Percentiles rank a stretch among this genome's conserved stretches.
phyloP scores from a whole-genome alignment of 2,113 vertebrate genomes.

The Bos indicus region DNA sequence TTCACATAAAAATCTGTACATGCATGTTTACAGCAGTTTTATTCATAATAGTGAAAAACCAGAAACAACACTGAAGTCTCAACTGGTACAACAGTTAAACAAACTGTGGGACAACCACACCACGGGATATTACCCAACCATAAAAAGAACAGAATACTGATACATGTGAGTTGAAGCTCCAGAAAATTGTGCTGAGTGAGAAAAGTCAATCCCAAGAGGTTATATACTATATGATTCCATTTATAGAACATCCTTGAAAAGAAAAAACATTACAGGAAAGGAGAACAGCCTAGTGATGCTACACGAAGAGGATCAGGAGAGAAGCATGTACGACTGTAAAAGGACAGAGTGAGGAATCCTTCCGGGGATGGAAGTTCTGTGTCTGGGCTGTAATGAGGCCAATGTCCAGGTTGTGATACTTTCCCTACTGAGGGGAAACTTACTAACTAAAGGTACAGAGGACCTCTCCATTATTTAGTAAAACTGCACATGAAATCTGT shows the following conservation, averaged over 20 bases:
- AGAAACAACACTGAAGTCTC: neutral
- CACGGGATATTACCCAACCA: neutral
- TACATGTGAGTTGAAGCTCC: neutral
- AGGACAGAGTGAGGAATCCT: neutral
- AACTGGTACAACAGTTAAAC: neutral
- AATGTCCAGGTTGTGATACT: neutral
- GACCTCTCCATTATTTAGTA: neutral
- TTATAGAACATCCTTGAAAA: neutral
- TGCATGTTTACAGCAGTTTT: neutral
- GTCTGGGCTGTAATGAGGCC: no score
- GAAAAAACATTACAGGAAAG: neutral
- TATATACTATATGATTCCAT: neutral
- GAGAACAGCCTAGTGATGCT: neutral
- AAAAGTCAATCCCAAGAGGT: neutral
- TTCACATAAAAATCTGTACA: slow-evolving; percentile 12
- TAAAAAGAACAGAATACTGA: neutral
- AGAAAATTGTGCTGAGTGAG: neutral
- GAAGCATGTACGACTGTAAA: neutral
- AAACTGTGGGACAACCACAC: neutral
- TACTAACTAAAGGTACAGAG: neutral
- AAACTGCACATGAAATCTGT: neutral
- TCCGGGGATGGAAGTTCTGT: neutral
- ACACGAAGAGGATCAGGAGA: neutral
- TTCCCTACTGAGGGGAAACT: neutral
- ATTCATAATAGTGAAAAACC: neutral